phyloP scores from a whole-genome alignment of 2,888 invertebrate species.

The Acanthacorydalis orientalis region DNA sequence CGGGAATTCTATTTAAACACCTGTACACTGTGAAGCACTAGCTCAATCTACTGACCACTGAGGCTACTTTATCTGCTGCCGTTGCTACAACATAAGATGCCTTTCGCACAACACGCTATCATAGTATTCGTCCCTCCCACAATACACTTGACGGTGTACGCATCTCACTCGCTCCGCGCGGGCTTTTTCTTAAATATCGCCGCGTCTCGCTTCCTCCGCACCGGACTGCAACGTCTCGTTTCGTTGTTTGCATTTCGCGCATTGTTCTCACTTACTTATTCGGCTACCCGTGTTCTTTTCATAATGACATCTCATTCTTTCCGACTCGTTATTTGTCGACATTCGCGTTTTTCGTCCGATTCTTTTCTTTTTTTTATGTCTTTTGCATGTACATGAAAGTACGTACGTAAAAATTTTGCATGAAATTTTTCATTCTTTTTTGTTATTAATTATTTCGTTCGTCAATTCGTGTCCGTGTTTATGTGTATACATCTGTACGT shows the following conservation, averaged over 20 bases:
- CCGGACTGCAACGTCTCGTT: background rate
- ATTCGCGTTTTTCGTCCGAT: background rate
- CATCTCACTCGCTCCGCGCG: background rate
- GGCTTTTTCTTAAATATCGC: background rate
- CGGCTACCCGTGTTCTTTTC: background rate
- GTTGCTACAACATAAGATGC: too few relatives aligned
- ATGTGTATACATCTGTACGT: too few relatives aligned
- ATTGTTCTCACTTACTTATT: background rate
- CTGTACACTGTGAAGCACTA: too few relatives aligned
- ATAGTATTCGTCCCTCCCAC: background rate
- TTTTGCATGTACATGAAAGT: background rate
- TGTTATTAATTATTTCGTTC: too few relatives aligned
- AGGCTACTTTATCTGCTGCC: too few relatives aligned
- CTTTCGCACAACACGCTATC: background rate
- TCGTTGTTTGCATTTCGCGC: background rate
- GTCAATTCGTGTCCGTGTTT: too few relatives aligned
- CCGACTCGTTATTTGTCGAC: background rate
- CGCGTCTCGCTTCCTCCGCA: background rate
- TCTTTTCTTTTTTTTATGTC: background rate
- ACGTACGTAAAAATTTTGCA: background rate
- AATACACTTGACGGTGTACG: background rate
- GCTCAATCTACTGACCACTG: too few relatives aligned
- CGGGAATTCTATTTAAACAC: too few relatives aligned
- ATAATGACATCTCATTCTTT: constrained; percentile 1
- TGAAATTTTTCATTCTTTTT: too few relatives aligned